A percentile compares a stretch with the other conserved stretches of the same genome.
Conservation (phyloP, 2,888 invertebrate species). For the Drosophila greeni region DNA sequence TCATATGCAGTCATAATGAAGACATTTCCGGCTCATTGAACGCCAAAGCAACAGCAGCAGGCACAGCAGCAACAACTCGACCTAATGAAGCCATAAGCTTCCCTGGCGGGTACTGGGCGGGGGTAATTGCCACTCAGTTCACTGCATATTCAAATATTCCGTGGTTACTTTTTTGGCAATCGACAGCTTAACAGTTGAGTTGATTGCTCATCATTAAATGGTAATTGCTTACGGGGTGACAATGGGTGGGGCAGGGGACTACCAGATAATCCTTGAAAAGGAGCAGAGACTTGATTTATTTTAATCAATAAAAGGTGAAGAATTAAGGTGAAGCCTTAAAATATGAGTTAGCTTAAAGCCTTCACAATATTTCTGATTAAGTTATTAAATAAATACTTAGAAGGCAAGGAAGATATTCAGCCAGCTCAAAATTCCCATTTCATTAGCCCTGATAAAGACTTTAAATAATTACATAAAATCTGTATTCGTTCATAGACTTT, state of each 20-base stretch:
- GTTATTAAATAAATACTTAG: too few relatives aligned
- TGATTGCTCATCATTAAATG: constrained; percentile 41
- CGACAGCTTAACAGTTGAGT: constrained; percentile 41
- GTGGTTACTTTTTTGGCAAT: constrained; percentile 19
- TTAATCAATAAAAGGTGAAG: neutral
- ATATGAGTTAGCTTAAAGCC: too few relatives aligned
- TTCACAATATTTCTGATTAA: too few relatives aligned
- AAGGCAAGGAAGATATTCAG: too few relatives aligned
- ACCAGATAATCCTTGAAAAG: neutral
- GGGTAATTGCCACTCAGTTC: constrained; percentile 39
- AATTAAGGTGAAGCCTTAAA: too few relatives aligned
- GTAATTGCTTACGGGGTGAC: constrained; percentile 13
- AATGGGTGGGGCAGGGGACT: neutral
- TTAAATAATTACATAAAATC: too few relatives aligned
- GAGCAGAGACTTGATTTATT: neutral
- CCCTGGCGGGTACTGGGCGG: constrained; percentile 14
- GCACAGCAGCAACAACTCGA: constrained; percentile 16
- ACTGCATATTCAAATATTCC: constrained; percentile 53
- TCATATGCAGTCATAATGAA: constrained; percentile 71
- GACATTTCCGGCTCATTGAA: constrained; percentile 71
- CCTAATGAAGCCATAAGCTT: constrained; percentile 58
- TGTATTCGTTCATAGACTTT: too few relatives aligned
- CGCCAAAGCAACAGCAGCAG: constrained; percentile 48
- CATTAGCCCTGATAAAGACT: too few relatives aligned
- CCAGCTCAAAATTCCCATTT: too few relatives aligned